phyloP scores from a whole-genome alignment of 2,797 vertebrate genomes.

The Pachyuromys duprasi region DNA sequence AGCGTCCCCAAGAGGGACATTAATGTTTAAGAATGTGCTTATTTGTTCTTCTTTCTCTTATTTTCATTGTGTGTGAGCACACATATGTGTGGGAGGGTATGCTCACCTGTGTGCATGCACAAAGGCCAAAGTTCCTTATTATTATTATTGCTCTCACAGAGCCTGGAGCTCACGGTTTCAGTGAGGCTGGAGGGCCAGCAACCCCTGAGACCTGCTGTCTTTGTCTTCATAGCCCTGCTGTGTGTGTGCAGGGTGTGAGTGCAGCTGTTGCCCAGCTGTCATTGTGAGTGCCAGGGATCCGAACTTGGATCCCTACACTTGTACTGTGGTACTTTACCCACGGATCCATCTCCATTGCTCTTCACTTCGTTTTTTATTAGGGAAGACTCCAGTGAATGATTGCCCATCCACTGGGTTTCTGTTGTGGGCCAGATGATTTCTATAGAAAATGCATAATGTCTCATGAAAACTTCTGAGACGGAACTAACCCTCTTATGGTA shows the following conservation, averaged over 20 bases:
- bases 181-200: not conserved
- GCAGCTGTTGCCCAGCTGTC: not conserved
- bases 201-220: not conserved
- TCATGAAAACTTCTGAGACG: not conserved
- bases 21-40: constrained; percentile 6
- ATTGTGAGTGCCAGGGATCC: not conserved
- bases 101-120: not conserved
- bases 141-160: not conserved
- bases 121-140: not conserved
- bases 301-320: not conserved
- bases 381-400: not conserved
- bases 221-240: too few relatives aligned
- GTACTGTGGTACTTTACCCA: not conserved
- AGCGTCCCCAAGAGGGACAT: not conserved
- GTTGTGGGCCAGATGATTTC: not conserved
- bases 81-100: not conserved
- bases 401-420: not conserved
- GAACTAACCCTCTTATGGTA: not conserved
- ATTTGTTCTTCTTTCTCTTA: not conserved
- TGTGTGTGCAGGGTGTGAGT: not conserved
- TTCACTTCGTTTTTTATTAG: not conserved
- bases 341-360: not conserved
- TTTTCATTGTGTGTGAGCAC: not conserved
- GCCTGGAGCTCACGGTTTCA: not conserved
- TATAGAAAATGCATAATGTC: not conserved